Percentiles rank a stretch among this genome's conserved stretches.
Evolutionary conservation across 2,113 vertebrate species (phyloP).

Genomic region (Chloropsis cyanopogon): DNA sequence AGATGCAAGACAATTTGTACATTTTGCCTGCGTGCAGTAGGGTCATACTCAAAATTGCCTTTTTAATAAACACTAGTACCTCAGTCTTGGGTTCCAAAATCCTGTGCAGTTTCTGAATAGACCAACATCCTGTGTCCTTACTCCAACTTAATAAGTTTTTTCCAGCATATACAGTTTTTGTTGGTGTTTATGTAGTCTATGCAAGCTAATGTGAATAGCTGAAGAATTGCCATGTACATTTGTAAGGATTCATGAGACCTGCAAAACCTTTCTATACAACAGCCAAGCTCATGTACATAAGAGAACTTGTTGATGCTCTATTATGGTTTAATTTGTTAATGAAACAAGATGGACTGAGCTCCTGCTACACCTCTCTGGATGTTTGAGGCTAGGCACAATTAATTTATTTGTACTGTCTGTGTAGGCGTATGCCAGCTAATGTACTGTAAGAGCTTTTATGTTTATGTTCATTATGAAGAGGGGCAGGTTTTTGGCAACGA

Average conservation of each 20-base stretch:
- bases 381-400: slow-evolving; percentile 78
- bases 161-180: not conserved
- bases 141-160: not conserved
- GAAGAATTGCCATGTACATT: not conserved
- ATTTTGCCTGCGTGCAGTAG: not conserved
- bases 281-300: not conserved
- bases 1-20: not conserved
- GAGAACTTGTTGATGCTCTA: slow-evolving; percentile 58
- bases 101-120: not conserved
- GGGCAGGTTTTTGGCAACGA: slow-evolving; percentile 71
- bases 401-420: slow-evolving; percentile 79
- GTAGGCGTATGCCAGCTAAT: slow-evolving; percentile 77
- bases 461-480: slow-evolving; percentile 79
- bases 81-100: not conserved
- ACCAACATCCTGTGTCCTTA: not conserved
- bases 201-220: not conserved
- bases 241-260: not conserved
- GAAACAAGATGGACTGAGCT: slow-evolving; percentile 72
- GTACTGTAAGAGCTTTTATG: slow-evolving; percentile 79
- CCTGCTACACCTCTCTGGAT: slow-evolving; percentile 69
- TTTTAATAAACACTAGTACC: not conserved
- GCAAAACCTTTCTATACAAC: not conserved
- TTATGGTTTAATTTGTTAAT: slow-evolving; percentile 80
- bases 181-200: not conserved
- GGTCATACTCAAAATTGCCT: not conserved